Evolutionary conservation across 2,797 vertebrate species (phyloP), one percentile per base, ranked within the genome.

Genomic region (Mallotus villosus): DNA sequence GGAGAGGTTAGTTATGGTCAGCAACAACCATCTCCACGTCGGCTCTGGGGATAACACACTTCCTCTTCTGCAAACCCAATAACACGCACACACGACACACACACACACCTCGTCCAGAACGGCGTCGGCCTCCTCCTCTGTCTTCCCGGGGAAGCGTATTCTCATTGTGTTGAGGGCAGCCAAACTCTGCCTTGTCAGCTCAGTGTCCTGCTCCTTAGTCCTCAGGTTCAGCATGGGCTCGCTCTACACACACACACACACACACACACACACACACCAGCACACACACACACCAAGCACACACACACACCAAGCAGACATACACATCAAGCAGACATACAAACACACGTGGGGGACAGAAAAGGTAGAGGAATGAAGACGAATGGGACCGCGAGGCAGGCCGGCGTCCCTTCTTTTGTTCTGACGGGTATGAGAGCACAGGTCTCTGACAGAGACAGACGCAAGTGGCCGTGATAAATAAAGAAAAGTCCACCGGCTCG

Each of bases 121-220:
- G 55, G 94, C 90, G 82, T 97, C 94, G 0, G 96, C 95, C 83
- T 98, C 97, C 80, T 97, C 95, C 63, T 96, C 96, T 4, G 92
- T 94, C 92, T 98, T 99, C 60, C 97, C 97, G 9, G 97, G 97
- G 86, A 96, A 96, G 76, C 95, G 93, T 84, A 99, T 96, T 90
- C 92, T 95, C 95, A 99, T 96, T 79, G 97, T 95, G 64, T 89
- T 95, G 75, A 99, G 95, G n/a, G 94, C 92, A 32, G 93, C 91
- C 80, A 98, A 90, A 67, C 95, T 97, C 87, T 99, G 96, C 79
- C 87, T 94, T 71, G 95, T 94, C 85, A 98, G 88, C 86, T 95
- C 93, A 0, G 87, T 88, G 82, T 98, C 97, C 88, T 97, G 95
- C 81, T 98, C 96, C 88, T 96, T 97, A 75, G 93, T 94, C 90